Evolutionary conservation across 64 coral and sea anemone species (phyloP).

Genomic region (Hydrozoanthus tunicans): DNA sequence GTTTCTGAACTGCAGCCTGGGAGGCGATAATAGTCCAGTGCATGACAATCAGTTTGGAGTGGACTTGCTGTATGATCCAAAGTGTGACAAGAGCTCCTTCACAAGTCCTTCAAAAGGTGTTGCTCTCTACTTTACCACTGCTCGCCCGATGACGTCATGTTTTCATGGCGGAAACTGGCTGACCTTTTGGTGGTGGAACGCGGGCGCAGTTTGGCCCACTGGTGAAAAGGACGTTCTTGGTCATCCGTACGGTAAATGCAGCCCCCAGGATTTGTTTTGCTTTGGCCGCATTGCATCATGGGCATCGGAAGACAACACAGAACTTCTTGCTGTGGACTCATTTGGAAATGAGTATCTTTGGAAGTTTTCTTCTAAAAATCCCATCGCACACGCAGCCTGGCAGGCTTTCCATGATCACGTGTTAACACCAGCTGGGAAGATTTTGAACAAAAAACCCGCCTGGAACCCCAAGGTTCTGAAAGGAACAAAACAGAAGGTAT

Average conservation of each 20-base stretch:
- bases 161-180: slow-evolving; percentile 75
- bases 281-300: slow-evolving; percentile 78
- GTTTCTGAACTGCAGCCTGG: neutral
- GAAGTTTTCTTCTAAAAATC: slow-evolving; percentile 59
- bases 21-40: slow-evolving; percentile 29
- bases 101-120: slow-evolving; percentile 46
- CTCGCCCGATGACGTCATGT: slow-evolving; percentile 16
- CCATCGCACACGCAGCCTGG: slow-evolving; percentile 73
- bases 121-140: slow-evolving; percentile 55
- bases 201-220: slow-evolving; percentile 49
- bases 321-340: slow-evolving; percentile 73
- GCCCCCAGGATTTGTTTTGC: slow-evolving; percentile 56
- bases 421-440: slow-evolving; percentile 26
- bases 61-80: slow-evolving; percentile 46
- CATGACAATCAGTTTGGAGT: slow-evolving; percentile 46
- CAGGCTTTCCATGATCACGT: slow-evolving; percentile 68
- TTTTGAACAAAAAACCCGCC: slow-evolving; percentile 13
- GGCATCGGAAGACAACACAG: slow-evolving; percentile 63
- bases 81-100: slow-evolving; percentile 40
- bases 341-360: slow-evolving; percentile 64
- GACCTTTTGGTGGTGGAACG: slow-evolving; percentile 80
- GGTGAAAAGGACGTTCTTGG: slow-evolving; percentile 54
- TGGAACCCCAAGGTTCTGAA: slow-evolving; percentile 67
- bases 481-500: slow-evolving; percentile 58
- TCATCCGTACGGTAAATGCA: slow-evolving; percentile 53